Percentiles rank a stretch among this genome's conserved stretches.
Conservation (phyloP, 1,140 invertebrate species). For the Drosophila watanabei region DNA sequence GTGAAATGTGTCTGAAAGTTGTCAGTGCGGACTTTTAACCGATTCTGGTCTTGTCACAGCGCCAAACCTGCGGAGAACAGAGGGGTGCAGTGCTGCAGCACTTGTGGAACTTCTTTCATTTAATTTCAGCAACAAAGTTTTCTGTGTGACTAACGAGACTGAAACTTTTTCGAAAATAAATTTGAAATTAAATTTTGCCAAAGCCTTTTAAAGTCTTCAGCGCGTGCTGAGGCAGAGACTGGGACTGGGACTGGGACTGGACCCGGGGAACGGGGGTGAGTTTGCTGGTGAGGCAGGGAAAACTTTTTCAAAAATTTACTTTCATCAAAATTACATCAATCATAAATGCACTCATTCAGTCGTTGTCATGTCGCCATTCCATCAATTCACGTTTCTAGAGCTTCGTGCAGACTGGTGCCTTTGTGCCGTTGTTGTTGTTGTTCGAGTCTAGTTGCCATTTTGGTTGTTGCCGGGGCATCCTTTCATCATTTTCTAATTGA, state of each 20-base stretch:
- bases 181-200: slow-evolving; percentile 71
- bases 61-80: slow-evolving; percentile 13
- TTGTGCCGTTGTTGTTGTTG: slow-evolving; percentile 22
- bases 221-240: not conserved
- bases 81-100: slow-evolving; percentile 57
- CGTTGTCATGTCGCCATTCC: slow-evolving; percentile 58
- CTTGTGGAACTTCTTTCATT: slow-evolving; percentile 81
- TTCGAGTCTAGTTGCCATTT: slow-evolving; percentile 22
- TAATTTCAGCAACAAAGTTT: slow-evolving; percentile 76
- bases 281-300: slow-evolving; percentile 44
- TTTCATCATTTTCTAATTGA: slow-evolving; percentile 78
- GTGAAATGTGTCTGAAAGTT: slow-evolving; percentile 69
- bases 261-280: not conserved
- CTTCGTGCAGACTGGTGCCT: slow-evolving; percentile 46
- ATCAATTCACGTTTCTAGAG: slow-evolving; percentile 71
- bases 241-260: not conserved
- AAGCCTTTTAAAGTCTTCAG: slow-evolving; percentile 68
- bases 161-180: slow-evolving; percentile 70
- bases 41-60: slow-evolving; percentile 54
- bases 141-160: slow-evolving; percentile 63
- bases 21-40: slow-evolving; percentile 57
- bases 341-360: slow-evolving; percentile 77
- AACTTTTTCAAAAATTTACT: slow-evolving; percentile 65
- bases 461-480: slow-evolving; percentile 54
- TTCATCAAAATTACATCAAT: slow-evolving; percentile 82